phyloP scores from a whole-genome alignment of 2,888 invertebrate species.

The Elysia crispata region DNA sequence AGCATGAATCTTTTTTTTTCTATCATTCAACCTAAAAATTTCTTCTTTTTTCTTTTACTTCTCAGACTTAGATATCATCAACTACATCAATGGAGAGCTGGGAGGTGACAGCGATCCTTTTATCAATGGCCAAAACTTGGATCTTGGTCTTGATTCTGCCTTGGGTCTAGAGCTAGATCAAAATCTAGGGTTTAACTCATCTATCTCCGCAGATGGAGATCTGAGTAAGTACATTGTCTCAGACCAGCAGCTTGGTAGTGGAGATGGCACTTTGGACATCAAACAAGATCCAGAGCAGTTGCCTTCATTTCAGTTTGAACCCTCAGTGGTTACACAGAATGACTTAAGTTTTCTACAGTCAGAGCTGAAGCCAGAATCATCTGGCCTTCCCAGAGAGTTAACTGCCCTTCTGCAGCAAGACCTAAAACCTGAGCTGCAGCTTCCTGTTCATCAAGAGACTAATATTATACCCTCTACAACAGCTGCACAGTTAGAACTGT shows the following conservation, averaged over 20 bases:
- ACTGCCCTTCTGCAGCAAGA: slow-evolving; percentile 33
- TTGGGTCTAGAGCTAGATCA: slow-evolving; percentile 43
- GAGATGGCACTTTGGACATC: slow-evolving; percentile 18
- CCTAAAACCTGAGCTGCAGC: slow-evolving; percentile 10
- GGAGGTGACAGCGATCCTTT: slow-evolving; percentile 54
- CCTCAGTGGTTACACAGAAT: neutral
- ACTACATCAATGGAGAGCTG: slow-evolving; percentile 68
- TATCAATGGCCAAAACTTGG: slow-evolving; percentile 52
- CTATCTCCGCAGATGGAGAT: slow-evolving; percentile 29
- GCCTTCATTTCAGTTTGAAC: slow-evolving; percentile 22
- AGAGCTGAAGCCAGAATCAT: slow-evolving; percentile 24
- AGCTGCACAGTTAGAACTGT: neutral
- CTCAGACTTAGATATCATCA: slow-evolving; percentile 58
- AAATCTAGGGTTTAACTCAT: slow-evolving; percentile 20
- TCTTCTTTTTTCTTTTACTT: no score
- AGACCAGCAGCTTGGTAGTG: neutral
- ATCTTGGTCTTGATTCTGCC: slow-evolving; percentile 48
- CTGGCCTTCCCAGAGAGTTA: no score
- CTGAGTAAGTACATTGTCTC: slow-evolving; percentile 1
- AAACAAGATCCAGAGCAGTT: slow-evolving; percentile 36
- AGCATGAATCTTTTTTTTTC: neutral
- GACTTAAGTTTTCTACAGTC: slow-evolving; percentile 16
- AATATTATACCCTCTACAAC: neutral
- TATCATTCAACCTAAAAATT: neutral
- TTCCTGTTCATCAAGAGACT: neutral